Evolutionary conservation across 2,113 vertebrate species (phyloP), one percentile per base, ranked within the genome.

Genomic region (Pelobates fuscus): DNA sequence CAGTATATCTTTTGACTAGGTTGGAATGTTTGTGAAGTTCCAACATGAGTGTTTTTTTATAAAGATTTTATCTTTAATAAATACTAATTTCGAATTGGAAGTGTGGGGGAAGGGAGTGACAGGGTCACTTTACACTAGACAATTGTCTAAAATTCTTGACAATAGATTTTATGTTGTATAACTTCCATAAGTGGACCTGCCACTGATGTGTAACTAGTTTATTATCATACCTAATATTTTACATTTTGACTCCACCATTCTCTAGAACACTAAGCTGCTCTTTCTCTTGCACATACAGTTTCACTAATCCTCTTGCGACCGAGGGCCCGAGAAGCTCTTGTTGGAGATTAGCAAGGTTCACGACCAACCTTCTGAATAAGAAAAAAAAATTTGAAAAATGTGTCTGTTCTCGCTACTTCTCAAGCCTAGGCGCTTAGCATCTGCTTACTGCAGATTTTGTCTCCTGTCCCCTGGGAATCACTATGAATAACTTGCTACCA

Each of bases 401-500:
- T 54, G n/a, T 41, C 52, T 65, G 25, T 43, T 59, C 62, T 57
- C 49, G n/a, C 25, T 43, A 46, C 62, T 57, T 74, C 5, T 32
- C 70, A 20, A 41, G 29, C 59, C 20, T 20, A 20, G 32, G 62
- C 4, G n/a, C 63, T 29, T 32, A 17, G 54, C 71, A 67, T 67
- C 63, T 75, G 63, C 71, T 58, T 59, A 46, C 62, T 67, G 23
- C 63, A 46, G 62, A 67, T 59, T 67, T 46, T 44, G 29, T 44
- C 44, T 29, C 43, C 41, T 12, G 18, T 44, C 63, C 71, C 25
- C 71, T 5, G 71, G 37, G 71, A 59, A 52, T 75, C 63, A 4
- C 71, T 29, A 75, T 67, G 62, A 75, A 66, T 75, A 59, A 75
- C 71, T 27, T 17, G 63, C 63, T 67, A 67, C 54, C 71, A 67